These are phyloP conservation scores for Eutrigla gurnardus DNA, from an alignment of 2,797 vertebrate species.

Conservation along the genomic window DNA sequence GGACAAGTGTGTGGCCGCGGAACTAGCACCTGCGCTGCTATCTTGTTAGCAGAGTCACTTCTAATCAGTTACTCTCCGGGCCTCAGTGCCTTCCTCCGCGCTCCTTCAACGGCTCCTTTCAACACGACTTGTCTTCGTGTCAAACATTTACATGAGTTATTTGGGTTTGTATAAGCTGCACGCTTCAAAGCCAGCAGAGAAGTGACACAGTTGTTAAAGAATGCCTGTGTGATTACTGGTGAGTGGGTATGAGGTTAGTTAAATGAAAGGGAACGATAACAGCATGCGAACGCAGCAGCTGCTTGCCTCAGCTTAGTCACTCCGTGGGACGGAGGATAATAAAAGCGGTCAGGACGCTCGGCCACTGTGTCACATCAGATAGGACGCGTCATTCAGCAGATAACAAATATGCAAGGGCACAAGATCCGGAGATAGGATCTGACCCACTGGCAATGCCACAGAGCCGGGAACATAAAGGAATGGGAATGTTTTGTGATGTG, in stretches of 20 bases:
- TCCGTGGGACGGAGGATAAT: conserved; percentile 55
- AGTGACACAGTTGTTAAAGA: conserved; percentile 74
- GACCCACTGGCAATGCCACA: conserved; percentile 57
- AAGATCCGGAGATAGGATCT: conserved; percentile 62
- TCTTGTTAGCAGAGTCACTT: conserved; percentile 39
- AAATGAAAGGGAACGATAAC: conserved; percentile 74
- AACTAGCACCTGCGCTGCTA: conserved; percentile 35
- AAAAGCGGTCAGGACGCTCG: conserved; percentile 44
- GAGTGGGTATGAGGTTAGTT: conserved; percentile 67
- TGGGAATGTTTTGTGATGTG: conserved; percentile 56
- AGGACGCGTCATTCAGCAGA: conserved; percentile 50
- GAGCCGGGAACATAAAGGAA: conserved; percentile 37
- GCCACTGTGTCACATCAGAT: conserved; percentile 71
- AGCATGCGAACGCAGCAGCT: conserved; percentile 67
- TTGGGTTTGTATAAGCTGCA: conserved; percentile 64
- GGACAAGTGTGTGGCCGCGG: conserved; percentile 12
- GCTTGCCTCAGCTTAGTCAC: conserved; percentile 64
- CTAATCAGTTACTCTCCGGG: conserved; percentile 30
- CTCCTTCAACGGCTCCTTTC: conserved; percentile 59
- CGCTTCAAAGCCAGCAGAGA: conserved; percentile 68
- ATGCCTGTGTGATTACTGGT: conserved; percentile 76
- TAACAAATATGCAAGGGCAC: conserved; percentile 48
- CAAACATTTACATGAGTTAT: conserved; percentile 70
- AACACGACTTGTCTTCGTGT: conserved; percentile 61
- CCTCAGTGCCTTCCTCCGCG: conserved; percentile 21